These are phyloP conservation scores for Pardalotus punctatus DNA, from an alignment of 2,113 vertebrate genomes.

Conservation along the genomic window DNA sequence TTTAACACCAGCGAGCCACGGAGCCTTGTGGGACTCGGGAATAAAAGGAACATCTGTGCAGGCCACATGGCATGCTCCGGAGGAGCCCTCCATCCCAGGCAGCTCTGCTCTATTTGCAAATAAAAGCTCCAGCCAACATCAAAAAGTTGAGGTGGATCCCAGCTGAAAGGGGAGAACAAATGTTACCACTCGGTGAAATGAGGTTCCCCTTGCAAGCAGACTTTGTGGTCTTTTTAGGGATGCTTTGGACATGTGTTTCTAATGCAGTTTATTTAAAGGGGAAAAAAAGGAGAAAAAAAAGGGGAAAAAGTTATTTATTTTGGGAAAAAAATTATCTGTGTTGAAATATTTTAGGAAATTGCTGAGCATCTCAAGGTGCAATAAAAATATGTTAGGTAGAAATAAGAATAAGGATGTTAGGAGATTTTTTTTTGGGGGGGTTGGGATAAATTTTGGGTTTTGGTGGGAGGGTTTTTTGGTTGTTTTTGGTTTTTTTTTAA, in stretches of 20 bases:
- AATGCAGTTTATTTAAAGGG: background rate
- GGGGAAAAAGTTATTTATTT: background rate
- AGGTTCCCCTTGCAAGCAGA: background rate
- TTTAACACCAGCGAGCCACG: constrained; percentile 36
- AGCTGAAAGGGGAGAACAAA: constrained; percentile 46
- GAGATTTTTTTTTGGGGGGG: fast-evolving
- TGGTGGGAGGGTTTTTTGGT: too few relatives aligned
- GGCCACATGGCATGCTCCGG: constrained; percentile 12
- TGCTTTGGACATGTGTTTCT: background rate
- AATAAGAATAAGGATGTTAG: background rate
- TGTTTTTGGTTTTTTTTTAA: background rate
- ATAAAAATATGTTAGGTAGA: background rate
- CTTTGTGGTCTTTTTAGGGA: background rate
- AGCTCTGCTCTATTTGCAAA: constrained; percentile 22
- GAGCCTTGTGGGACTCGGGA: constrained; percentile 33
- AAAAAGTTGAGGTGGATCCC: constrained; percentile 14
- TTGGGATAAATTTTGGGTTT: background rate
- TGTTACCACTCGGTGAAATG: background rate
- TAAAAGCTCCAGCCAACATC: constrained; percentile 21
- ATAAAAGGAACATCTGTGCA: constrained; percentile 33
- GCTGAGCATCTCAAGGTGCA: background rate
- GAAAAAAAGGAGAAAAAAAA: fast-evolving
- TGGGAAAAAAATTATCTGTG: background rate
- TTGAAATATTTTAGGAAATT: background rate
- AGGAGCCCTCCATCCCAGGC: background rate